These are phyloP conservation scores for Callimorpha dominula DNA, from an alignment of 2,888 invertebrate genomes.

Conservation along the genomic window DNA sequence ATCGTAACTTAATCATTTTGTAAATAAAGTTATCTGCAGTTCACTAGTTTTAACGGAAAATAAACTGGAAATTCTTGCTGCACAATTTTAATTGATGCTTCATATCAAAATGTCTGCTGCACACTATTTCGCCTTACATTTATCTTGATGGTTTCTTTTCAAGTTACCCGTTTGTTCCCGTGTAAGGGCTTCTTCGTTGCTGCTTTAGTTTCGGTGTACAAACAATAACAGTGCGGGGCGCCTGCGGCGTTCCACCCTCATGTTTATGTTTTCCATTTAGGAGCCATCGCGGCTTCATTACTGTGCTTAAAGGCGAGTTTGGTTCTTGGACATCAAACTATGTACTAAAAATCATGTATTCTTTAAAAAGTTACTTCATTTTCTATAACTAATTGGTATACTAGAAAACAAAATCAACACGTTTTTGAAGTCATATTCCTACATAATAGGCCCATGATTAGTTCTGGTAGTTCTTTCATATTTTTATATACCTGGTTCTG, in stretches of 20 bases:
- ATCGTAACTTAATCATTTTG: constrained; percentile 9
- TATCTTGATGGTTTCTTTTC: constrained; percentile 64
- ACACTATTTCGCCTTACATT: constrained; percentile 37
- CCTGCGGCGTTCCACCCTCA: constrained; percentile 64
- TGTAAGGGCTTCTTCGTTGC: constrained; percentile 54
- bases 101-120: constrained; percentile 39
- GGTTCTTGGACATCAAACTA: constrained; percentile 36
- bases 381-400: too few relatives aligned
- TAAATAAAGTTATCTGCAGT: constrained; percentile 11
- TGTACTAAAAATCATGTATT: neutral
- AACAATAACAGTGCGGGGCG: constrained; percentile 80
- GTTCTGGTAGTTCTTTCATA: too few relatives aligned
- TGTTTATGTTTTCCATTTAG: constrained; percentile 83
- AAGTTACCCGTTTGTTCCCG: constrained; percentile 59
- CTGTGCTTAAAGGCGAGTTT: constrained; percentile 54
- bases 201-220: constrained; percentile 77
- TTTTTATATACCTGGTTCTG: too few relatives aligned
- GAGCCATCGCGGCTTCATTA: constrained; percentile 70
- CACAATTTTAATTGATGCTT: constrained; percentile 35
- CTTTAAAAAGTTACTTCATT: too few relatives aligned
- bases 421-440: too few relatives aligned
- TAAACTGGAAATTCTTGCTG: constrained; percentile 9
- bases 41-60: constrained; percentile 13
- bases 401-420: too few relatives aligned
- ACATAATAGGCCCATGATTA: too few relatives aligned